Evolutionary conservation across 2,888 invertebrate species (phyloP).

Genomic region (Melinaea menophilus): DNA sequence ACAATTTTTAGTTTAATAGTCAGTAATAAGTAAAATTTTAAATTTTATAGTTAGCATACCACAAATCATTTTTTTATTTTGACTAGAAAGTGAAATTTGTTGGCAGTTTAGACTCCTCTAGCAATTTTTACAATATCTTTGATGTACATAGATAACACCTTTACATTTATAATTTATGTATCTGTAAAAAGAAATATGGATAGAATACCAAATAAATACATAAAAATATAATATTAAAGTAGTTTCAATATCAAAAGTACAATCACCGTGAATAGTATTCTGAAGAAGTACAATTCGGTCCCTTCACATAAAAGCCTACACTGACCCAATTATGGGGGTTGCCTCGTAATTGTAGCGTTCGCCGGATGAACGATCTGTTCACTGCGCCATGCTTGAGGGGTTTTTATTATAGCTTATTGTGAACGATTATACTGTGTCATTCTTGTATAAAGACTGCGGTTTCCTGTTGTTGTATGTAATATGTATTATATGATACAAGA

Average conservation of each 20-base stretch:
- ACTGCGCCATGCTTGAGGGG: slow-evolving; percentile 3
- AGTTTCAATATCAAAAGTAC: slow-evolving; percentile 12
- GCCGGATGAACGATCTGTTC: slow-evolving; percentile 21
- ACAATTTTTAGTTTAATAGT: too few relatives aligned
- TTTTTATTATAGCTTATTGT: slow-evolving; percentile 13
- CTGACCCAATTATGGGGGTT: slow-evolving; percentile 23
- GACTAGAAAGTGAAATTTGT: too few relatives aligned
- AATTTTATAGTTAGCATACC: too few relatives aligned
- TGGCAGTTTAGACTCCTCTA: too few relatives aligned
- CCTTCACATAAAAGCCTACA: slow-evolving; percentile 21
- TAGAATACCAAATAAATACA: too few relatives aligned
- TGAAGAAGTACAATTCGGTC: slow-evolving; percentile 15
- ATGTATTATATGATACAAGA: background rate
- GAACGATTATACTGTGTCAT: background rate
- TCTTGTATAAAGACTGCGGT: background rate
- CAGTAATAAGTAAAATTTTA: too few relatives aligned
- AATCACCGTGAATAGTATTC: slow-evolving; percentile 16
- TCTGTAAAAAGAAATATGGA: too few relatives aligned
- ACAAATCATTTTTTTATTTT: too few relatives aligned
- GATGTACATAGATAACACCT: too few relatives aligned
- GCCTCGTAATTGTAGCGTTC: slow-evolving; percentile 23
- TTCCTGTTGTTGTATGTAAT: background rate
- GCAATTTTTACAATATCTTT: too few relatives aligned
- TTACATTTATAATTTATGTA: too few relatives aligned
- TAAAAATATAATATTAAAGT: too few relatives aligned